phyloP scores from a whole-genome alignment of 2,113 vertebrate genomes.

The Nothobranchius furzeri region DNA sequence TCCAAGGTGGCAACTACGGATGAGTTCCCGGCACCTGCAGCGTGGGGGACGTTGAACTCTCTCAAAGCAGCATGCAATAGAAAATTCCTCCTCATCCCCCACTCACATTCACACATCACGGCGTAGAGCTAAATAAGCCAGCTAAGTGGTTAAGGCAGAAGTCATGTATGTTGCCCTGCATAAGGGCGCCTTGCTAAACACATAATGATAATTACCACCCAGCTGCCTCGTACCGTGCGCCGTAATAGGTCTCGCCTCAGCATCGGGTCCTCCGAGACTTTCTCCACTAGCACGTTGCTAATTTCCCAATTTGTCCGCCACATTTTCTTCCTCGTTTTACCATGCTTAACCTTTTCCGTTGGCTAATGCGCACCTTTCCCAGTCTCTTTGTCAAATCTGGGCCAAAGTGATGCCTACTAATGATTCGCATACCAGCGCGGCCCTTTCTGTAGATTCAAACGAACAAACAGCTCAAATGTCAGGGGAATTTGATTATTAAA shows the following conservation, averaged over 20 bases:
- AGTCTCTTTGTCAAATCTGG: conserved; percentile 71
- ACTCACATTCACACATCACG: conserved; percentile 1
- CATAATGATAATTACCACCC: conserved; percentile 79
- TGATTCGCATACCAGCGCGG: conserved; percentile 57
- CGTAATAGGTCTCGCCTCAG: conserved; percentile 76
- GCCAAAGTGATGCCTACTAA: conserved; percentile 70
- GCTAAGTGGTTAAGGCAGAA: conserved; percentile 65
- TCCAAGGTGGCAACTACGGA: conserved; percentile 41
- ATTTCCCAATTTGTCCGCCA: conserved; percentile 81
- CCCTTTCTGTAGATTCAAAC: conserved; percentile 54
- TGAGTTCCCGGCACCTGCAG: conserved; percentile 38
- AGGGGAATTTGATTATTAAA: conserved; percentile 61
- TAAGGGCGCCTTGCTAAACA: conserved; percentile 73
- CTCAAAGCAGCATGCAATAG: conserved; percentile 15
- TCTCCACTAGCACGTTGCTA: conserved; percentile 66
- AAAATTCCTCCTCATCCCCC: conserved; percentile 17
- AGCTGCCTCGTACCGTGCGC: conserved; percentile 76
- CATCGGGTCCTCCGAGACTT: conserved; percentile 72
- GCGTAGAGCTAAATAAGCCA: conserved; percentile 62
- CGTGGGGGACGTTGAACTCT: conserved; percentile 12
- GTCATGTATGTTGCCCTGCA: conserved; percentile 66
- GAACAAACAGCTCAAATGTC: conserved; percentile 59
- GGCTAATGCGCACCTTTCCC: conserved; percentile 63
- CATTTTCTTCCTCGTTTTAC: conserved; percentile 65
- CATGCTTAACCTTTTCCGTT: conserved; percentile 71